Conservation (phyloP, 2,888 invertebrate species). For the Cheilosia vulpina region DNA sequence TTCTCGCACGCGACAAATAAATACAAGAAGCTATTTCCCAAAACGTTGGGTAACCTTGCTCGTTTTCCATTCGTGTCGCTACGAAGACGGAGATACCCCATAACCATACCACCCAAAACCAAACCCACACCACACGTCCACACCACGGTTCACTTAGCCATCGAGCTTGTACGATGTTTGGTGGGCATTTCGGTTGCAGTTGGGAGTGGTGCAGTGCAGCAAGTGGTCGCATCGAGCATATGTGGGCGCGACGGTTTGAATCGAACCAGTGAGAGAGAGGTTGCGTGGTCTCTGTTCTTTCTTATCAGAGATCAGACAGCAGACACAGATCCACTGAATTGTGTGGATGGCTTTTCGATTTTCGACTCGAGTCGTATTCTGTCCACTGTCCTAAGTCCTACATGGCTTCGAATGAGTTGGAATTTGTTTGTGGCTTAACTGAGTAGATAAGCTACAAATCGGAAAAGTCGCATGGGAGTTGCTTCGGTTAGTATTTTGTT, state of each 20-base stretch:
- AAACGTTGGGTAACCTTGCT: neutral
- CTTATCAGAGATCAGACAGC: neutral
- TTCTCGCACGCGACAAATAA: conserved; percentile 59
- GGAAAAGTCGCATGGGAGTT: conserved; percentile 10
- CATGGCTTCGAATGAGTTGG: conserved; percentile 30
- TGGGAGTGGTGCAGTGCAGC: neutral
- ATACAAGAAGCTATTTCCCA: conserved; percentile 13
- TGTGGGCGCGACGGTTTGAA: neutral
- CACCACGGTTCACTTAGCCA: neutral
- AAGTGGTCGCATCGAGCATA: conserved; percentile 15
- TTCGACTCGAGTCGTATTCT: neutral
- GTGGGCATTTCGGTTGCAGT: neutral
- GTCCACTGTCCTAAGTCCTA: neutral
- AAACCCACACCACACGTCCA: no score
- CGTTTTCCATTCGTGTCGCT: neutral
- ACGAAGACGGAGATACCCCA: neutral
- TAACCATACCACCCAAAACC: no score
- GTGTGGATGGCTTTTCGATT: conserved; percentile 2
- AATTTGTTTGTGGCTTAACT: neutral
- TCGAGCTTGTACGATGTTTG: neutral
- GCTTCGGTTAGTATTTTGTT: neutral
- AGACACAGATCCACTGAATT: neutral
- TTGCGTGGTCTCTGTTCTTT: neutral
- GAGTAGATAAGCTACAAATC: conserved; percentile 2
- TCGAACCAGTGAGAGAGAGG: neutral